Conservation (phyloP, 2,113 vertebrate species). For the human (Homo sapiens) region GRCh38 chr7:37216501-37217000, state of each 20-base stretch:
- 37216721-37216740: conserved; percentile 9
- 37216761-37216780: not conserved
- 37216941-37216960: not conserved
- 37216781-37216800: conserved; percentile 33
- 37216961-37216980: not conserved
- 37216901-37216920: not conserved
- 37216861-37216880: not conserved
- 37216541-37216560: not conserved
- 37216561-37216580: not conserved
- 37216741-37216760: not conserved
- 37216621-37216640: conserved; percentile 65
- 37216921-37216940: not conserved
- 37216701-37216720: conserved; percentile 11
- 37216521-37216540: not conserved
- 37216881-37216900: not conserved
- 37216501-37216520: not conserved
- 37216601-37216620: not conserved
- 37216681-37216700: conserved; percentile 98
- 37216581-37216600: not conserved
- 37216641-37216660: conserved; percentile 95
- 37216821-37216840: not conserved
- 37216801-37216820: conserved; percentile 44
- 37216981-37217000: not conserved
- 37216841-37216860: not conserved
- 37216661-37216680: conserved; percentile 97